A percentile compares a stretch with the other conserved stretches of the same genome.
These are phyloP conservation scores for Diadophis punctatus DNA, from an alignment of 2,113 vertebrate species.

Conservation along the genomic window DNA sequence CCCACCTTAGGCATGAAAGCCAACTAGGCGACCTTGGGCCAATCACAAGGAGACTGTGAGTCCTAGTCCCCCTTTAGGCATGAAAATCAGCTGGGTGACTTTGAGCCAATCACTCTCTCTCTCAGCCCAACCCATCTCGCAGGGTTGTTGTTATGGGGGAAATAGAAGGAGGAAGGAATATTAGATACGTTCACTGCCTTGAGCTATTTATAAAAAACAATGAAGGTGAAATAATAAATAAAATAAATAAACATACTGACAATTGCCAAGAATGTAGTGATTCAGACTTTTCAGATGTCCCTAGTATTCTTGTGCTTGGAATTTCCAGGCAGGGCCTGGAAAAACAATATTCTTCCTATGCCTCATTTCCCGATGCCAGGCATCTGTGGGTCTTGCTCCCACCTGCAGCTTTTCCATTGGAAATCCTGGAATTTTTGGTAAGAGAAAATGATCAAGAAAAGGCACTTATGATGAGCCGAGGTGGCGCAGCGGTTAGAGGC, in stretches of 20 bases:
- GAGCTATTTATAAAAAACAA: background rate
- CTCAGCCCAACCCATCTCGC: too few species aligned
- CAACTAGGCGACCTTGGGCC: background rate
- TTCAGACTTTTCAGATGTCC: background rate
- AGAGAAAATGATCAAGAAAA: background rate
- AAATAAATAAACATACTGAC: background rate
- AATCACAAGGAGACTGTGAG: background rate
- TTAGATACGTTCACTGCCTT: background rate
- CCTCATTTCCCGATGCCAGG: background rate
- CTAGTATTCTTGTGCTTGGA: background rate
- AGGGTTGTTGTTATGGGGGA: too few species aligned
- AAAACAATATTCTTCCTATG: background rate
- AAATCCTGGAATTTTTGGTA: background rate
- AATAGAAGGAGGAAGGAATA: too few species aligned
- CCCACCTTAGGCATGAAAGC: background rate
- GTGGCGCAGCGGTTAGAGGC: too few species aligned
- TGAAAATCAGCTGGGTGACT: too few species aligned
- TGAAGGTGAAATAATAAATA: background rate
- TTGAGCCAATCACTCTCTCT: background rate
- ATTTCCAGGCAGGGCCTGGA: background rate
- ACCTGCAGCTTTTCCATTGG: background rate
- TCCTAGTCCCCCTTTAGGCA: background rate
- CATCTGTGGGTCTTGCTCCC: background rate
- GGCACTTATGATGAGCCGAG: background rate
- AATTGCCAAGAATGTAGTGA: background rate